phyloP scores from a whole-genome alignment of 2,888 invertebrate species.

The Phasia obesa region DNA sequence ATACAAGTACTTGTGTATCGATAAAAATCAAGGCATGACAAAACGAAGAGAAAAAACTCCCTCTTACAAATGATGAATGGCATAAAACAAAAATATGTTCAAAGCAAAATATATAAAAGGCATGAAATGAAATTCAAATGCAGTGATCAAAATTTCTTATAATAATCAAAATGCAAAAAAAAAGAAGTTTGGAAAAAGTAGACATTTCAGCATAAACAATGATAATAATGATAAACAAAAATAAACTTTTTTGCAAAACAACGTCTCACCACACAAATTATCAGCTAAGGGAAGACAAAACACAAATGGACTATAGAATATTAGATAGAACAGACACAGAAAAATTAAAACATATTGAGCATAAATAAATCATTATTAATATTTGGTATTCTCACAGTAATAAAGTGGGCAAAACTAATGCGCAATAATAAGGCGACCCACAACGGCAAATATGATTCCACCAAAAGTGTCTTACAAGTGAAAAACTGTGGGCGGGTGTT shows the following conservation, averaged over 20 bases:
- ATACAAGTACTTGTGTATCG: slow-evolving; percentile 36
- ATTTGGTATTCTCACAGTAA: slow-evolving; percentile 49
- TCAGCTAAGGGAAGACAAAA: slow-evolving; percentile 19
- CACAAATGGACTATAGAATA: slow-evolving; percentile 51
- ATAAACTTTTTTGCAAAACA: slow-evolving; percentile 27
- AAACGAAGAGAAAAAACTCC: slow-evolving; percentile 30
- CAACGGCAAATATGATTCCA: slow-evolving; percentile 11
- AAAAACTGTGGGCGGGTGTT: slow-evolving; percentile 34
- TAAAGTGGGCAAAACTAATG: slow-evolving; percentile 68
- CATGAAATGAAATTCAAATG: slow-evolving; percentile 47
- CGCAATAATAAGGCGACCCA: slow-evolving; percentile 23
- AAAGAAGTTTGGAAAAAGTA: not conserved
- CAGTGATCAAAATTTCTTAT: slow-evolving; percentile 3
- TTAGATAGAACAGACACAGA: not conserved
- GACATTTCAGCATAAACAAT: slow-evolving; percentile 42
- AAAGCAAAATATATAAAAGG: slow-evolving; percentile 34
- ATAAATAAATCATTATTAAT: slow-evolving; percentile 79
- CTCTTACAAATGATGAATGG: slow-evolving; percentile 59
- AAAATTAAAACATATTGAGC: slow-evolving; percentile 78
- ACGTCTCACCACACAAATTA: slow-evolving; percentile 44
- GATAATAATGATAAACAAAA: slow-evolving; percentile 52
- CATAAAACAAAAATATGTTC: not conserved
- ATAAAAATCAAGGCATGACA: slow-evolving; percentile 66
- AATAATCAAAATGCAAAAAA: slow-evolving; percentile 30
- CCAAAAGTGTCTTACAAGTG: slow-evolving; percentile 19